Base-by-base conservation (phyloP, 2,888 invertebrate genomes). In the Noctua fimbriata region DNA sequence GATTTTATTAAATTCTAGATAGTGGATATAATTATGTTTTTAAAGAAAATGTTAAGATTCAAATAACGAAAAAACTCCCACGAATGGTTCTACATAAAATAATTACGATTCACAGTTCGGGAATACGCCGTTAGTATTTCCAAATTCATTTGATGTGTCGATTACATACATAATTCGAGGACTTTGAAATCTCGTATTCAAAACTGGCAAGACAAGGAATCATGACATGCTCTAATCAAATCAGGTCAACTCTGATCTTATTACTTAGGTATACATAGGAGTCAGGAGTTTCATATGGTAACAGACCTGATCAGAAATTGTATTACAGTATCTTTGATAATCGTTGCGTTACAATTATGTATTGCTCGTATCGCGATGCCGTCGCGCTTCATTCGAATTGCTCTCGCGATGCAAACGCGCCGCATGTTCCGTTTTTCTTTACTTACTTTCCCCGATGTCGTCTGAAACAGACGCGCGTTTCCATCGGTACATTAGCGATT, bases 111-210 rank as follows among this genome's bases (percentile, higher is more conserved):
- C 9, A 5, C 14, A 73, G 4, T 55, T 55, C 21, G 18, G 60
- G 41, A 14, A 52, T 81, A n/a, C 36, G 32, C 9, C 28, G 6
- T 41, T 10, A 1, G 9, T 36, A 24, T 3, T 7, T n/a, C n/a
- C 18, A 16, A 41, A 79, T 78, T 47, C 5, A 14, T 79, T 81
- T 28, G 2, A 28, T 63, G 2, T 41, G 21, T 71, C 47, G 9
- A 81, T 16, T 36, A 44, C 16, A 49, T 73, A 63, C n/a, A n/a
- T 1, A 28, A 24, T 65, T 65, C 18, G 10, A 82, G 6, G 21
- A 9, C 18, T 21, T 18, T n/a, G 14, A 14, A 44, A 81, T n/a
- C 9, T 32, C 21, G 36, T 41, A 52, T 79, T 82, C 9, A 10
- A 36, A 52, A 47, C 14, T 36, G 44, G n/a, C 24, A 6, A 41